Evolutionary conservation across 2,888 invertebrate species (phyloP).

Genomic region (Lasioglossum figueresi): DNA sequence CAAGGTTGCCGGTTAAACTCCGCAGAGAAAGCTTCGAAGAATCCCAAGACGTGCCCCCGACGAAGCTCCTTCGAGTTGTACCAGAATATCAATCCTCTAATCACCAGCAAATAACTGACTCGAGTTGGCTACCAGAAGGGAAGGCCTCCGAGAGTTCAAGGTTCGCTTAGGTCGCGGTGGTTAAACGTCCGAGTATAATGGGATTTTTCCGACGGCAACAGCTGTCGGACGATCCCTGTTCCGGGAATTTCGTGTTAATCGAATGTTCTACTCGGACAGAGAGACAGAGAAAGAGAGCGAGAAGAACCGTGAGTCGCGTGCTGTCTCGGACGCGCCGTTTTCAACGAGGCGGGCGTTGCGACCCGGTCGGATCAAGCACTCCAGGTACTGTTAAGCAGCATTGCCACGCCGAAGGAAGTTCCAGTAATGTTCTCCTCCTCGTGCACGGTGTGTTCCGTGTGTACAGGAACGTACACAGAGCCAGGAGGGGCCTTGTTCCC

Average conservation of each 20-base stretch:
- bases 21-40: not conserved
- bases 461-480: conserved; percentile 39
- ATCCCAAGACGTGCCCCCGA: not conserved
- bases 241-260: conserved; percentile 4
- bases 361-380: conserved; percentile 64
- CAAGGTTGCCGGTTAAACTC: too few species aligned
- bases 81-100: not conserved
- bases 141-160: not conserved
- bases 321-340: conserved; percentile 49
- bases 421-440: conserved; percentile 61
- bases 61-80: not conserved
- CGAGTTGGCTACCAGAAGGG: not conserved
- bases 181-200: not conserved
- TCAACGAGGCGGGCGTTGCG: conserved; percentile 54
- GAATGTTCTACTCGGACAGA: not conserved
- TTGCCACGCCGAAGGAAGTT: conserved; percentile 59
- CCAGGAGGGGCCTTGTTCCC: conserved; percentile 79
- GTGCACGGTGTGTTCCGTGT: conserved; percentile 31
- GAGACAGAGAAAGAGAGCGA: not conserved
- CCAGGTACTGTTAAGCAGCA: conserved; percentile 70
- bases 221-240: not conserved
- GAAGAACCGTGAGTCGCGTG: conserved; percentile 31
- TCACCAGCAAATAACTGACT: not conserved
- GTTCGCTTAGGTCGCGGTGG: not conserved
- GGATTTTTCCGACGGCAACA: not conserved